Conservation (phyloP, 1,140 invertebrate genomes). For the Drosophila littoralis region DNA sequence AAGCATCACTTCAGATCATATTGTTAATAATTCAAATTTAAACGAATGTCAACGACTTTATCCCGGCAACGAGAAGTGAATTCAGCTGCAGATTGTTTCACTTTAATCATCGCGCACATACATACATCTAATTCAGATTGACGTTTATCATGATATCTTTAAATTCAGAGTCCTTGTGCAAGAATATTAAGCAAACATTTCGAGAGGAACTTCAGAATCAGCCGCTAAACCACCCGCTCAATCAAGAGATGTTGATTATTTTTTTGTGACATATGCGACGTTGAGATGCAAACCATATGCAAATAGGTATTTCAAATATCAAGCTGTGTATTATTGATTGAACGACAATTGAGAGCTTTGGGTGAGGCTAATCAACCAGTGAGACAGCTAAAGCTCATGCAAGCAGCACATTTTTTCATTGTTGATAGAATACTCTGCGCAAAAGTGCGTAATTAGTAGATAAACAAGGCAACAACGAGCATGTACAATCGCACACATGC, state of each 20-base stretch:
- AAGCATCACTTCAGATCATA: constrained; percentile 34
- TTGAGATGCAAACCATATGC: constrained; percentile 79
- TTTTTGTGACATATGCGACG: constrained; percentile 75
- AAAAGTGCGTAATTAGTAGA: constrained; percentile 74
- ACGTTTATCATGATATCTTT: no score
- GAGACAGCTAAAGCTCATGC: constrained; percentile 20
- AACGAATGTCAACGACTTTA: no score
- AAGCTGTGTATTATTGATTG: constrained; percentile 52
- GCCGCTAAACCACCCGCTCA: not conserved
- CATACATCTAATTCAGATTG: no score
- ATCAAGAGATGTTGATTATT: constrained; percentile 13
- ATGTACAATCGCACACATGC: constrained; percentile 1
- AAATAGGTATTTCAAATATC: constrained; percentile 79
- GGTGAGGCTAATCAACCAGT: constrained; percentile 56
- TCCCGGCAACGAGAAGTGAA: no score
- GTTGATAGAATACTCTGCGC: constrained; percentile 6
- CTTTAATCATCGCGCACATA: no score
- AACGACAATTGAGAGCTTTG: constrained; percentile 12
- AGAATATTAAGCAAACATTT: no score
- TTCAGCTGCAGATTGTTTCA: no score
- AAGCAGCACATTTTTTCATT: no score
- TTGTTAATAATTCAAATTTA: no score
- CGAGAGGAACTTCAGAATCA: no score
- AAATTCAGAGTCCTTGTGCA: no score
- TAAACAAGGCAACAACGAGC: constrained; percentile 48